Conservation (phyloP, 2,797 vertebrate genomes). For the Labroides dimidiatus region DNA sequence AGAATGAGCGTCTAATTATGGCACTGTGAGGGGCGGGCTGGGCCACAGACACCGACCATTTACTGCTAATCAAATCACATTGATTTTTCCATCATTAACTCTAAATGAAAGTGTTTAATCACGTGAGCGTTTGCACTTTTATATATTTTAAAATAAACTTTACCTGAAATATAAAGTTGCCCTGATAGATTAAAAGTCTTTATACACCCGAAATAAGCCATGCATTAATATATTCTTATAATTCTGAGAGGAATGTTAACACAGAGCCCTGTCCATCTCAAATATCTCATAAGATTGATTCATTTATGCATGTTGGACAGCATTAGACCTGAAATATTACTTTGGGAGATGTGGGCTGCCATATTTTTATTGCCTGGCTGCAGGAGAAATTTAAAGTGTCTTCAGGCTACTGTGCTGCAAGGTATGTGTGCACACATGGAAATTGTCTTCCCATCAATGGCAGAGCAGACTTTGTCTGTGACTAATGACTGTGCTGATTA, state of each 20-base stretch:
- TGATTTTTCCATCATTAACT: neutral
- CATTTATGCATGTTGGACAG: conserved; percentile 22
- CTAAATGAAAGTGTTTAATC: neutral
- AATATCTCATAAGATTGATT: conserved; percentile 16
- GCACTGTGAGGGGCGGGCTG: conserved; percentile 77
- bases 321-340: conserved; percentile 15
- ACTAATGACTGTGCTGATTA: conserved; percentile 70
- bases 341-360: conserved; percentile 18
- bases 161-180: too few species aligned
- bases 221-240: neutral
- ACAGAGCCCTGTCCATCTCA: neutral
- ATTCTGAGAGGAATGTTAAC: conserved; percentile 1
- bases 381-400: conserved; percentile 31
- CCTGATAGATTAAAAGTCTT: too few species aligned
- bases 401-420: conserved; percentile 54
- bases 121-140: neutral
- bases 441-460: conserved; percentile 62
- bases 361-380: conserved; percentile 7
- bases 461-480: conserved; percentile 49
- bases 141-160: neutral
- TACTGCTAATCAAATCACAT: conserved; percentile 22
- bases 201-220: too few species aligned
- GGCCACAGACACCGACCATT: conserved; percentile 49
- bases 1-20: conserved; percentile 73
- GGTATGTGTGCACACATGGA: conserved; percentile 62